Base-by-base conservation (phyloP, 1,140 invertebrate species). In the Eriosoma lanigerum region DNA sequence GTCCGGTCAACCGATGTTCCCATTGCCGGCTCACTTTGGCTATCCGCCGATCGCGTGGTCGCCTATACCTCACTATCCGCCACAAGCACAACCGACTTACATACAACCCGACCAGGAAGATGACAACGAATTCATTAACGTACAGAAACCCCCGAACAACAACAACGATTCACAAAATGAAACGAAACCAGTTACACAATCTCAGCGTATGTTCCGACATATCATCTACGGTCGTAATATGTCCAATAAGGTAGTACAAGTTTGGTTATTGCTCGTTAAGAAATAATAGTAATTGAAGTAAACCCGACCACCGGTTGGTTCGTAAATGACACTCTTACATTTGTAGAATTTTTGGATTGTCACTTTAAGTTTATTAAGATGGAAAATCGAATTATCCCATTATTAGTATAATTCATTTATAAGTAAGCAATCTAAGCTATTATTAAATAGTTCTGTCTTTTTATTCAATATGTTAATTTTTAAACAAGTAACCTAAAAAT, bases 241-340 rank as follows among this genome's bases (percentile, higher is more conserved):
- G 32, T 24, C 73, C 8, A 76, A 76, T 21, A 76, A 76, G 52
- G 73, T 76, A 60, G n/a, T n/a, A n/a, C n/a, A n/a, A n/a, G n/a
- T n/a, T n/a, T n/a, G n/a, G n/a, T n/a, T n/a, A n/a, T n/a, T n/a
- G n/a, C n/a, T n/a, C n/a, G n/a, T n/a, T n/a, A n/a, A n/a, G n/a
- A n/a, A n/a, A n/a, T n/a, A n/a, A n/a, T n/a, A n/a, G n/a, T n/a
- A n/a, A n/a, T n/a, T n/a, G n/a, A n/a, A n/a, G n/a, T n/a, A n/a
- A n/a, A n/a, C n/a, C n/a, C n/a, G n/a, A n/a, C n/a, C n/a, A n/a
- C n/a, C n/a, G n/a, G n/a, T n/a, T n/a, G n/a, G n/a, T n/a, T n/a
- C n/a, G n/a, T n/a, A n/a, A n/a, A n/a, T n/a, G n/a, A n/a, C n/a
- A n/a, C n/a, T n/a, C n/a, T n/a, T n/a, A n/a, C n/a, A n/a, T n/a